These are phyloP conservation scores for Raja brachyura DNA, from an alignment of 2,113 vertebrate species.

Conservation along the genomic window DNA sequence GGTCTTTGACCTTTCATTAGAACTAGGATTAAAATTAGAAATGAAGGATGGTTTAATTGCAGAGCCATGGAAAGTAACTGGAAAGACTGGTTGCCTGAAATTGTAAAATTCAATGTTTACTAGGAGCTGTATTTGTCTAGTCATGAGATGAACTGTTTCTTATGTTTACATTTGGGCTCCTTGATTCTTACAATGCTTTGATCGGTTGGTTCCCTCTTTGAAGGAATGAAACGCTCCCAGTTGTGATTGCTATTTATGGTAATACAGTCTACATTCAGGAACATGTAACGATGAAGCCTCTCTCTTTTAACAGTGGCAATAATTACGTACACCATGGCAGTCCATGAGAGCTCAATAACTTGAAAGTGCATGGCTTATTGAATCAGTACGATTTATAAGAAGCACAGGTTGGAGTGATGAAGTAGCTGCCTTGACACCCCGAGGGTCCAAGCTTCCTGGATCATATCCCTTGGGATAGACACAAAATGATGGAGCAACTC, in stretches of 20 bases:
- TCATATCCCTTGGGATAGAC: background rate
- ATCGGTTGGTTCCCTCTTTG: background rate
- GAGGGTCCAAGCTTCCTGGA: background rate
- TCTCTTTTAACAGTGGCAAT: background rate
- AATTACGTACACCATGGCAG: background rate
- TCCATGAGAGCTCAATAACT: background rate
- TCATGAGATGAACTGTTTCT: too few species aligned
- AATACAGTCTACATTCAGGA: background rate
- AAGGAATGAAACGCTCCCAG: background rate
- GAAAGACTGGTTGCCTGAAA: too few species aligned
- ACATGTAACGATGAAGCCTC: background rate
- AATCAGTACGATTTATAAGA: background rate
- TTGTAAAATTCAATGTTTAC: too few species aligned
- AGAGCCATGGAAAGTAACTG: too few species aligned
- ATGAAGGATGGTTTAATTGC: too few species aligned
- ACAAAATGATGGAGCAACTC: too few species aligned
- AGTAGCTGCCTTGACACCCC: background rate
- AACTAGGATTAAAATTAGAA: too few species aligned
- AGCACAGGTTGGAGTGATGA: background rate
- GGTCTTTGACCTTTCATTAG: too few species aligned
- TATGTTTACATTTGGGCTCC: too few species aligned
- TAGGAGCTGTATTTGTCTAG: too few species aligned
- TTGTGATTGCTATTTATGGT: slow-evolving; percentile 2
- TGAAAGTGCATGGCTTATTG: background rate
- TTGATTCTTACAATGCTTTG: slow-evolving; percentile 14